phyloP scores from a whole-genome alignment of 2,797 vertebrate species.

The Pygocentrus nattereri region DNA sequence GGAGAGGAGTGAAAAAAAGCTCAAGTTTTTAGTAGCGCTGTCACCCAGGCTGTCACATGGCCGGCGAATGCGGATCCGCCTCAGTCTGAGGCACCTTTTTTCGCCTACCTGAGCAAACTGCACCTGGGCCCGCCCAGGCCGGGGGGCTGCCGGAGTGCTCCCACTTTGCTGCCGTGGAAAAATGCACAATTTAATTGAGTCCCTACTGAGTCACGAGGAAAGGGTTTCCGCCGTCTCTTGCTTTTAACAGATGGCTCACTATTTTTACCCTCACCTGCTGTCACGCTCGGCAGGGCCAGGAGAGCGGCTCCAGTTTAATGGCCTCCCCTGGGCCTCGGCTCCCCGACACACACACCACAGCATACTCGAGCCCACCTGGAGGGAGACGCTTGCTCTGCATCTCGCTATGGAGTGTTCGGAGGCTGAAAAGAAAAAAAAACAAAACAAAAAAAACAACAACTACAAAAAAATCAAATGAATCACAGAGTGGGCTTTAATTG shows the following conservation, averaged over 20 bases:
- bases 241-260: constrained; percentile 66
- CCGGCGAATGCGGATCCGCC: constrained; percentile 31
- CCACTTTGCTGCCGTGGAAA: constrained; percentile 44
- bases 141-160: constrained; percentile 25
- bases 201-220: constrained; percentile 65
- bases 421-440: constrained; percentile 36
- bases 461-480: constrained; percentile 17
- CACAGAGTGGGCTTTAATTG: constrained; percentile 47
- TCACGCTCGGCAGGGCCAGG: constrained; percentile 58
- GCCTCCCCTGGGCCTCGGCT: constrained; percentile 65
- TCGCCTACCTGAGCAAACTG: constrained; percentile 34
- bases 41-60: constrained; percentile 33
- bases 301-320: constrained; percentile 75
- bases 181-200: constrained; percentile 71
- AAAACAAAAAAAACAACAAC: constrained; percentile 6
- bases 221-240: constrained; percentile 56
- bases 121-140: constrained; percentile 42
- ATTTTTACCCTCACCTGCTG: constrained; percentile 65
- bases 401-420: constrained; percentile 26
- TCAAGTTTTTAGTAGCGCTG: constrained; percentile 33
- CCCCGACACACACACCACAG: constrained; percentile 44
- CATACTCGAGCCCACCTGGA: constrained; percentile 64
- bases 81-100: constrained; percentile 43
- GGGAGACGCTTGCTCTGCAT: constrained; percentile 45
- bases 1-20: constrained; percentile 9